Conservation (phyloP, 2,888 invertebrate genomes). For the Agrotis ipsilon region DNA sequence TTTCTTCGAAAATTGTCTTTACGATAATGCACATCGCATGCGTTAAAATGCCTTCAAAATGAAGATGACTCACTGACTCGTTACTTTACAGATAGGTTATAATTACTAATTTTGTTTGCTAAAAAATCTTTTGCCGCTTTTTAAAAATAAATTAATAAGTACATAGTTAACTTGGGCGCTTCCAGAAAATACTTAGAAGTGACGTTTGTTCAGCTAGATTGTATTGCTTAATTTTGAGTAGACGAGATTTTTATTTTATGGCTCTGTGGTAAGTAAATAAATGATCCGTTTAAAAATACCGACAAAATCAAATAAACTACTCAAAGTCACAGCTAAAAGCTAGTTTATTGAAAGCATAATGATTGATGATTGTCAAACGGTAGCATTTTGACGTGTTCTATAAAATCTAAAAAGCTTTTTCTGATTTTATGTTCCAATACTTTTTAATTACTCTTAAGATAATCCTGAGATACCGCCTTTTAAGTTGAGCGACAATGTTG, state of each 20-base stretch:
- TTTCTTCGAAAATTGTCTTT: too few relatives aligned
- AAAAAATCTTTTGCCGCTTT: too few relatives aligned
- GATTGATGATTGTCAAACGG: slow-evolving; percentile 67
- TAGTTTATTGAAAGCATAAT: slow-evolving; percentile 61
- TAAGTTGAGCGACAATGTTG: slow-evolving; percentile 58
- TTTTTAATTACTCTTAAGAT: slow-evolving; percentile 65
- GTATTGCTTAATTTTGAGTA: neutral
- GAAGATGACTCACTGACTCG: too few relatives aligned
- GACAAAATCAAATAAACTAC: slow-evolving; percentile 14
- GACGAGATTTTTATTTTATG: too few relatives aligned
- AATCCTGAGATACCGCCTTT: slow-evolving; percentile 60
- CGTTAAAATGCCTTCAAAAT: too few relatives aligned
- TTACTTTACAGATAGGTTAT: too few relatives aligned
- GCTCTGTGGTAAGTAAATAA: neutral
- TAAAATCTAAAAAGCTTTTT: slow-evolving; percentile 69
- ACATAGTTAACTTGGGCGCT: too few relatives aligned
- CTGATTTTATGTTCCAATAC: slow-evolving; percentile 66
- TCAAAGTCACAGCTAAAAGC: slow-evolving; percentile 26
- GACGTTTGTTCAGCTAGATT: too few relatives aligned
- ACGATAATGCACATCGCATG: too few relatives aligned
- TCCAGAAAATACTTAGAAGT: too few relatives aligned
- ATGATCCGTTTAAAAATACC: neutral
- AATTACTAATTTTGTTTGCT: too few relatives aligned
- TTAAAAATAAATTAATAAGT: too few relatives aligned
- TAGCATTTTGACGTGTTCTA: slow-evolving; percentile 65